Evolutionary conservation across 2,797 vertebrate species (phyloP), one percentile per base, ranked within the genome.

Genomic region (Lithobates sylvaticus): DNA sequence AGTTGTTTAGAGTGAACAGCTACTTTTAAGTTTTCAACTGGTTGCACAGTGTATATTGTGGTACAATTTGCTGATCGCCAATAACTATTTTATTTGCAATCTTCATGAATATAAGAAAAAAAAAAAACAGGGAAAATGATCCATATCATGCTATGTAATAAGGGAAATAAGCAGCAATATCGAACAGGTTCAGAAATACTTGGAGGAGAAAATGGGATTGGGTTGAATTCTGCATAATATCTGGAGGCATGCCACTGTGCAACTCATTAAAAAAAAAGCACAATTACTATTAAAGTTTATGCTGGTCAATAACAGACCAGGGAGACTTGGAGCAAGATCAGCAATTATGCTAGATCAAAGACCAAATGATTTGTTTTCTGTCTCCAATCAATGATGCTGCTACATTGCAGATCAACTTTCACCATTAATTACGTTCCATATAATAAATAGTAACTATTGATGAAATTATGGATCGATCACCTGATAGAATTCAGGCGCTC

Each of bases 381-480:
- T n/a, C 21, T 39, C 34, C 70, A 72, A 72, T 72, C 72, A 74
- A 50, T 74, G 72, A 10, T 5, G 39, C 72, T 27, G 72, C 44
- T 74, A 74, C 72, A 74, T 50, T 74, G 5, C 39, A 74, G 72
- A 44, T 74, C 39, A 74, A 39, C 42, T 74, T 74, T 74, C 72
- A 74, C 39, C n/a, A 47, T 74, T 74, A 74, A 74, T 74, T 74
- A 74, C n/a, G 15, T 50, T 74, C 44, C 26, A 74, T 74, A 74
- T 44, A 74, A 74, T 44, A 74, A 74, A 74, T 74, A 74, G 72
- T 26, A 74, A 74, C 23, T 74, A 74, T 74, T 50, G 72, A 74
- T 47, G 15, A 27, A n/a, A 74, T 74, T 74, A 74, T 74, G 72
- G 72, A 74, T 74, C 42, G 13, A 74, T 74, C 42, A 27, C 42